phyloP scores from a whole-genome alignment of 64 coral and sea anemone genomes.

The Actinia equina region DNA sequence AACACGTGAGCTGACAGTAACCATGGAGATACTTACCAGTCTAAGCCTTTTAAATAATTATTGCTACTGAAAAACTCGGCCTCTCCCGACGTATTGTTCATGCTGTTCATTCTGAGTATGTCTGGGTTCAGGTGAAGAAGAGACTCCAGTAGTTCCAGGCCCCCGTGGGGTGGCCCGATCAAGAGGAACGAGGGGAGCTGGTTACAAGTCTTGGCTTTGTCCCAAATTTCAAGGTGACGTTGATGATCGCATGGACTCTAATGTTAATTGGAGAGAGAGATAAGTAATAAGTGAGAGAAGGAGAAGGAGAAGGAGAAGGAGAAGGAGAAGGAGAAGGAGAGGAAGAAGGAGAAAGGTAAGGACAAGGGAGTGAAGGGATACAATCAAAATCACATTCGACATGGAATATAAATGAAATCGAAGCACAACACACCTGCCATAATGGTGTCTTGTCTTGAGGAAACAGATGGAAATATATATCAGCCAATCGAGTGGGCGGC shows the following conservation, averaged over 20 bases:
- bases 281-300: not conserved
- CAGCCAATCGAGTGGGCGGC: conserved; percentile 55
- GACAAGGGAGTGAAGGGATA: not conserved
- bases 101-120: conserved; percentile 40
- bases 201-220: conserved; percentile 76
- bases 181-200: conserved; percentile 81
- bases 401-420: not conserved
- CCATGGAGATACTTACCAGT: conserved; percentile 65
- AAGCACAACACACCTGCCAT: conserved; percentile 69
- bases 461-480: conserved; percentile 85
- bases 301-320: too few species aligned
- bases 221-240: conserved; percentile 93
- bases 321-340: not conserved
- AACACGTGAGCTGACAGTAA: not conserved
- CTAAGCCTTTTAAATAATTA: conserved; percentile 91
- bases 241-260: conserved; percentile 92
- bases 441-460: conserved; percentile 64
- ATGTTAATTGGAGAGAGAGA: not conserved
- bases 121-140: conserved; percentile 79
- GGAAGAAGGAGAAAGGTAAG: not conserved
- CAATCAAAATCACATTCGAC: too few species aligned
- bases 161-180: conserved; percentile 86
- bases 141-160: conserved; percentile 61
- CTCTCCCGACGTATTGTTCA: conserved; percentile 37
- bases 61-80: conserved; percentile 83